A percentile compares a stretch with the other conserved stretches of the same genome.
Conservation (phyloP, 2,113 vertebrate species). For the Gymnogyps californianus region DNA sequence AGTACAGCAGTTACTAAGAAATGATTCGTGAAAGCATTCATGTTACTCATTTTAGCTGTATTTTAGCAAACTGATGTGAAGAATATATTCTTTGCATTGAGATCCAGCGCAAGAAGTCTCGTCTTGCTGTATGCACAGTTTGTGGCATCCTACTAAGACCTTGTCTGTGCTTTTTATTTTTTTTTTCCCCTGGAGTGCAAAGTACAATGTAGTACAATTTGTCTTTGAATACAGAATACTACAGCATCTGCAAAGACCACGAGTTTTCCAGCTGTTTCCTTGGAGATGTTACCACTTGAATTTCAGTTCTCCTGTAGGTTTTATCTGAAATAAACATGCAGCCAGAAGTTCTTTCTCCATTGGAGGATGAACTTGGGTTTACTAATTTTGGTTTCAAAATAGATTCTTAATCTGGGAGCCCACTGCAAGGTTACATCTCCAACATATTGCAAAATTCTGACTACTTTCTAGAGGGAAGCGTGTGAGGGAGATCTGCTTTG, state of each 20-base stretch:
- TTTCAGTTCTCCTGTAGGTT: background rate
- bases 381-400: background rate
- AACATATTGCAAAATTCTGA: background rate
- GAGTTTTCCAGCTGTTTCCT: slow-evolving; percentile 40
- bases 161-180: background rate
- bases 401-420: background rate
- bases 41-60: background rate
- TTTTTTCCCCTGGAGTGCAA: background rate
- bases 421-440: background rate
- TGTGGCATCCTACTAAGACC: background rate
- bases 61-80: background rate
- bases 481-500: background rate
- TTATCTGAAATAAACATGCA: background rate
- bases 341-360: background rate
- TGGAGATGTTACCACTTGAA: background rate
- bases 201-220: background rate
- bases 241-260: background rate
- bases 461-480: background rate
- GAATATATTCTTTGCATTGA: background rate
- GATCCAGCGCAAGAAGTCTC: background rate
- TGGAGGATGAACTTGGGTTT: background rate
- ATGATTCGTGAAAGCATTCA: background rate
- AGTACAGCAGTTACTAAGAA: background rate
- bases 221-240: background rate
- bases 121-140: background rate